Conservation (phyloP, 2,797 vertebrate genomes). For the Phrynocephalus forsythii region DNA sequence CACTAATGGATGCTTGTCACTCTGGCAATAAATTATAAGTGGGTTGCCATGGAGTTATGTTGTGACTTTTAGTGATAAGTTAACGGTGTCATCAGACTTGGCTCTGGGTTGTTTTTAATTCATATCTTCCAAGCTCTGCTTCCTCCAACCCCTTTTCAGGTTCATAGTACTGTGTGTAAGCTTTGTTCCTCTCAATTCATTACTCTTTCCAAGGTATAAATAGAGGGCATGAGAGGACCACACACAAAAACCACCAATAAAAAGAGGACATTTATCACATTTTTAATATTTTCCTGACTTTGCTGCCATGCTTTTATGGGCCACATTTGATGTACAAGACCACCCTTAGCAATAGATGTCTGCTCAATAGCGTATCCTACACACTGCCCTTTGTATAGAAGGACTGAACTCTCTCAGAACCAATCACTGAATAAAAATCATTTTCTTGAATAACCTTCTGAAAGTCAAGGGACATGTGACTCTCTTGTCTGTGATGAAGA, state of each 20-base stretch:
- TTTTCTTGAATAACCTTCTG: slow-evolving; percentile 14
- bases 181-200: neutral
- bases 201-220: neutral
- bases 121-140: too few species aligned
- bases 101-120: too few species aligned
- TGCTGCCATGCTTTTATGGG: neutral
- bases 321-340: neutral
- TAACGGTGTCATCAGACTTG: too few species aligned
- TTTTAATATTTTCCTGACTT: neutral
- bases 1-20: too few species aligned
- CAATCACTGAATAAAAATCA: slow-evolving; percentile 11
- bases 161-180: neutral
- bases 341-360: neutral
- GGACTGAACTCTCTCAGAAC: slow-evolving; percentile 10
- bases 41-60: too few species aligned
- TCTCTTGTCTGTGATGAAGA: slow-evolving; percentile 1
- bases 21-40: too few species aligned
- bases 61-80: too few species aligned
- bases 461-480: neutral
- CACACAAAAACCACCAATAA: neutral
- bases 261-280: neutral
- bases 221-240: neutral
- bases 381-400: slow-evolving; percentile 3
- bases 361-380: neutral
- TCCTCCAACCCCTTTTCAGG: neutral